phyloP scores from a whole-genome alignment of 2,113 vertebrate species.

The Rhodinocichla rosea region DNA sequence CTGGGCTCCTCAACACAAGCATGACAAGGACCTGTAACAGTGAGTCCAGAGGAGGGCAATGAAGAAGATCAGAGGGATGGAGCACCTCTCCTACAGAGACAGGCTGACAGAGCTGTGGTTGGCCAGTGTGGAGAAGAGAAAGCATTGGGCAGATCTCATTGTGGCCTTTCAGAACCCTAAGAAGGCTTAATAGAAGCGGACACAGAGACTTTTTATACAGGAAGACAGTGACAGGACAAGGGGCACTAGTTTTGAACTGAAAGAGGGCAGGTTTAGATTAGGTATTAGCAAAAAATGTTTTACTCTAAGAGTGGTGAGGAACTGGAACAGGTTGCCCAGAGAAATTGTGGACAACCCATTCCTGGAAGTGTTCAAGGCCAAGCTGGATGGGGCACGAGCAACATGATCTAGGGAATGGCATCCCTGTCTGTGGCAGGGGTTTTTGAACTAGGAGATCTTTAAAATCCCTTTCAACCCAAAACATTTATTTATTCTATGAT shows the following conservation, averaged over 20 bases:
- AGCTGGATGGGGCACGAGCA: fast-evolving
- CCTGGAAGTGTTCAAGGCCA: background rate
- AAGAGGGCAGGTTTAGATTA: background rate
- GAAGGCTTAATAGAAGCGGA: background rate
- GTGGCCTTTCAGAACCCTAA: background rate
- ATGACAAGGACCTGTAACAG: background rate
- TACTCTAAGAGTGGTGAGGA: background rate
- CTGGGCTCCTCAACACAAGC: background rate
- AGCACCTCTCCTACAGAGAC: background rate
- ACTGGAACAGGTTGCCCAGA: background rate
- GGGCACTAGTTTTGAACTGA: background rate
- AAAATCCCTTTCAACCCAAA: background rate
- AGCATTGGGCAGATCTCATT: background rate
- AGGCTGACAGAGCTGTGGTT: background rate
- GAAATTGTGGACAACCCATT: background rate
- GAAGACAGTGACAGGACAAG: background rate
- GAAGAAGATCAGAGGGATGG: background rate
- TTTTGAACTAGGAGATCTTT: background rate
- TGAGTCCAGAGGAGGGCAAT: background rate
- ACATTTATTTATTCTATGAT: background rate
- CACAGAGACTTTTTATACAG: background rate
- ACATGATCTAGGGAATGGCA: background rate
- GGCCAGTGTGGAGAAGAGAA: background rate
- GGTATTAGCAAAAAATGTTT: background rate
- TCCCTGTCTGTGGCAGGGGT: background rate